These are phyloP conservation scores for Notolabrus celidotus DNA, from an alignment of 2,797 vertebrate genomes.

Conservation along the genomic window DNA sequence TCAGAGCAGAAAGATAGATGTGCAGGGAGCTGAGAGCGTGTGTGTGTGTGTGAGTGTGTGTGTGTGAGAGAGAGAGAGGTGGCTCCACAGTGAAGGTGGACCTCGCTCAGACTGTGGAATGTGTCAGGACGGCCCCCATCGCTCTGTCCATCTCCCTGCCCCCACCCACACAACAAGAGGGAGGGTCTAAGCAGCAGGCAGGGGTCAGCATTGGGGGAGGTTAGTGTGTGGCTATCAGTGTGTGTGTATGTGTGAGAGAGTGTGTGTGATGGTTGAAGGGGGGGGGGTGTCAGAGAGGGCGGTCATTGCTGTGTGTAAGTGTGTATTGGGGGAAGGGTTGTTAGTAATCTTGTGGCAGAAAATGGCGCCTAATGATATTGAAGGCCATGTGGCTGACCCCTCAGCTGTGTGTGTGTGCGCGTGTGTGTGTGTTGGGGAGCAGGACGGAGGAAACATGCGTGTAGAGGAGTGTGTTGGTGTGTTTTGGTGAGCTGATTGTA, in stretches of 20 bases:
- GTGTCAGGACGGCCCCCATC: constrained; percentile 67
- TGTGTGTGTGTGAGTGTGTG: constrained; percentile 18
- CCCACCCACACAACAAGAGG: constrained; percentile 56
- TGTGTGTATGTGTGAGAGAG: constrained; percentile 53
- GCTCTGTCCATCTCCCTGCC: constrained; percentile 11
- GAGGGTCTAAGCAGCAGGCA: constrained; percentile 73
- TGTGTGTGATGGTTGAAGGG: not conserved
- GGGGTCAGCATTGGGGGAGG: constrained; percentile 76
- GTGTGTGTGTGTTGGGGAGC: constrained; percentile 19
- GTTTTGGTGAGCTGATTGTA: constrained; percentile 80
- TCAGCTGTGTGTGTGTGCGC: constrained; percentile 52
- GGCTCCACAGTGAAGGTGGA: constrained; percentile 73
- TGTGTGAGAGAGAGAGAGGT: constrained; percentile 30
- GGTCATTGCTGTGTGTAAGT: constrained; percentile 35
- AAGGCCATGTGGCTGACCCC: constrained; percentile 78
- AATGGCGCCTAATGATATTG: constrained; percentile 85
- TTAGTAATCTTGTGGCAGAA: constrained; percentile 80
- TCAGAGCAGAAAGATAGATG: constrained; percentile 7
- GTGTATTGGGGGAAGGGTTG: constrained; percentile 68
- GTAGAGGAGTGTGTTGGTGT: constrained; percentile 62
- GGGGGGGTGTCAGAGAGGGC: constrained; percentile 36
- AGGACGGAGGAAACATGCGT: constrained; percentile 20
- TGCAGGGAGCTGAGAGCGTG: not conserved
- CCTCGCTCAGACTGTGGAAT: constrained; percentile 82
- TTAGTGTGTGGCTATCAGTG: constrained; percentile 50